Conservation (phyloP, 1,140 invertebrate genomes). For the Drosophila micromelanica region DNA sequence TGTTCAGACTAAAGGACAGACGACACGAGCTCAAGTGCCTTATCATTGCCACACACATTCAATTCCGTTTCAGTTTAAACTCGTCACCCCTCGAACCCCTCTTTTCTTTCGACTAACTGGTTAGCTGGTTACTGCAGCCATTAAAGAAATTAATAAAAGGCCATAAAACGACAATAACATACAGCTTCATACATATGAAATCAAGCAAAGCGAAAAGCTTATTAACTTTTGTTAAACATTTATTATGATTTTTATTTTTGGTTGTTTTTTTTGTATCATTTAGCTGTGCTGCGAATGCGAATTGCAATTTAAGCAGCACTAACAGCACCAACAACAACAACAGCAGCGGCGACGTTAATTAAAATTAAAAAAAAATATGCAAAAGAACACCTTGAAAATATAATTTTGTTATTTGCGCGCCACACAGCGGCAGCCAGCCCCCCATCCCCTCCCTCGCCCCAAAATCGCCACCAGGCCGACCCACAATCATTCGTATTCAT, state of each 20-base stretch:
- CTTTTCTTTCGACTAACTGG: slow-evolving; percentile 11
- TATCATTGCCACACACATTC: slow-evolving; percentile 43
- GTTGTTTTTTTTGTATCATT: slow-evolving; percentile 8
- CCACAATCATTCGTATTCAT: slow-evolving; percentile 30
- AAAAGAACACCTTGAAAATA: slow-evolving; percentile 80
- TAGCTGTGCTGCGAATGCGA: slow-evolving; percentile 55
- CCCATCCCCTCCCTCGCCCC: not conserved
- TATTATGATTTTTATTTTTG: slow-evolving; percentile 44
- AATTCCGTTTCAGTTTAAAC: slow-evolving; percentile 46
- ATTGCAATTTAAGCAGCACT: slow-evolving; percentile 58
- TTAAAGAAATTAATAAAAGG: slow-evolving; percentile 76
- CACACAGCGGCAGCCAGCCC: slow-evolving; percentile 48
- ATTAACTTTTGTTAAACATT: slow-evolving; percentile 65
- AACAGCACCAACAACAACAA: slow-evolving; percentile 45
- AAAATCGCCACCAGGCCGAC: not conserved
- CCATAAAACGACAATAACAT: slow-evolving; percentile 75
- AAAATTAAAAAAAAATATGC: slow-evolving; percentile 70
- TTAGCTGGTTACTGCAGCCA: slow-evolving; percentile 25
- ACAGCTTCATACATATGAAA: slow-evolving; percentile 55
- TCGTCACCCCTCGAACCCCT: not conserved
- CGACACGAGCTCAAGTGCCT: slow-evolving; percentile 27
- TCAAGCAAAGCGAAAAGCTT: slow-evolving; percentile 49
- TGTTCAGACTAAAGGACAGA: slow-evolving; percentile 12
- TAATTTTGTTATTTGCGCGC: slow-evolving; percentile 77
- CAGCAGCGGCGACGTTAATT: slow-evolving; percentile 18